These are phyloP conservation scores for Sebastes glaucus DNA, from an alignment of 2,797 vertebrate genomes.

Conservation along the genomic window DNA sequence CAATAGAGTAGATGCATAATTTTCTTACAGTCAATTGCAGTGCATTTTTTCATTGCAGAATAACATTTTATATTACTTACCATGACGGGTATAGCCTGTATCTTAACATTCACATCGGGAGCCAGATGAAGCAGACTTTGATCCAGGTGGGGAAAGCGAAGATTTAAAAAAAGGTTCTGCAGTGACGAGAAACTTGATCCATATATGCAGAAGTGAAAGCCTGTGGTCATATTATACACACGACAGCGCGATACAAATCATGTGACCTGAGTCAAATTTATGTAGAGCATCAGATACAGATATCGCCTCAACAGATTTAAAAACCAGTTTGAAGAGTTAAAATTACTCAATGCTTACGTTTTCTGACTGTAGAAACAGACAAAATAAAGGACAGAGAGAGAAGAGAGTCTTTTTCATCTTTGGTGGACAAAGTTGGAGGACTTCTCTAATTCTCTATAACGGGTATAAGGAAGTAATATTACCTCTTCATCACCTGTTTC, in stretches of 20 bases:
- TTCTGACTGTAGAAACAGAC: not conserved
- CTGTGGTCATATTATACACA: not conserved
- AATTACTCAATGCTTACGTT: not conserved
- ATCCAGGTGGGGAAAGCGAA: not conserved
- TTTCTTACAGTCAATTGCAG: not conserved
- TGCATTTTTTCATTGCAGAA: not conserved
- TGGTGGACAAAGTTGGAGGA: not conserved
- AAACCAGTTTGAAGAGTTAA: not conserved
- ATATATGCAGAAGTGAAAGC: constrained; percentile 67
- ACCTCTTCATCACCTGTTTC: not conserved
- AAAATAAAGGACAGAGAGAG: not conserved
- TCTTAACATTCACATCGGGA: not conserved
- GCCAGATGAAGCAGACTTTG: not conserved
- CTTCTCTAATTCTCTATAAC: not conserved
- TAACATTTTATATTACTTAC: constrained; percentile 50
- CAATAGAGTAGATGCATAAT: not conserved
- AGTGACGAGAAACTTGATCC: not conserved
- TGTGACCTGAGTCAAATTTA: not conserved
- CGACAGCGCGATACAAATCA: constrained; percentile 6
- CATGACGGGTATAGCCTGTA: not conserved
- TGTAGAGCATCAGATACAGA: not conserved
- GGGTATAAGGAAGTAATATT: not conserved
- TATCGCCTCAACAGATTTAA: not conserved
- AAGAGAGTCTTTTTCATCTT: not conserved
- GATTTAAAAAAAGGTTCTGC: not conserved